Evolutionary conservation across 1,140 invertebrate genomes (phyloP).

Genomic region (Pseudomyrmex dendroicus): DNA sequence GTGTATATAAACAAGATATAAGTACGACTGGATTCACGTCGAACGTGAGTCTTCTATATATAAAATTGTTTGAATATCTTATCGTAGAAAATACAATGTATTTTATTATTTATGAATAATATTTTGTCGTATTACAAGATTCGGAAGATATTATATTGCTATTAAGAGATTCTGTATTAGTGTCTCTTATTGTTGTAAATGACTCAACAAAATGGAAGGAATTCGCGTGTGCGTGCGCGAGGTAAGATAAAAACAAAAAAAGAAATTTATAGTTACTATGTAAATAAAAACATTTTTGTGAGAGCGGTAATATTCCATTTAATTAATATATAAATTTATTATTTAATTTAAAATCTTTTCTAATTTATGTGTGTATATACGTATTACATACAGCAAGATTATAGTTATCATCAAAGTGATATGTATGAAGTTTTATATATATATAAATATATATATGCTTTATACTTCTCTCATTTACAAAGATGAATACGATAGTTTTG

Average conservation of each 20-base stretch:
- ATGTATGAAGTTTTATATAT: not conserved
- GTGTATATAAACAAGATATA: conserved; percentile 73
- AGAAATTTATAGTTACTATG: conserved; percentile 26
- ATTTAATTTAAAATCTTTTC: conserved; percentile 17
- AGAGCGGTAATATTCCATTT: conserved; percentile 29
- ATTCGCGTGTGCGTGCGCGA: conserved; percentile 12
- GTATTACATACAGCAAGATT: not conserved
- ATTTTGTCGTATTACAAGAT: conserved; percentile 69
- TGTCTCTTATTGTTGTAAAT: conserved; percentile 49
- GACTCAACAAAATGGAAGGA: conserved; percentile 47
- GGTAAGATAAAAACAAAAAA: not conserved
- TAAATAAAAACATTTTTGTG: conserved; percentile 37
- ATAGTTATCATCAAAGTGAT: not conserved
- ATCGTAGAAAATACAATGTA: conserved; percentile 74
- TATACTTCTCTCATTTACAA: not conserved
- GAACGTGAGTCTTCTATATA: conserved; percentile 65
- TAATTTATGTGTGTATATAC: not conserved
- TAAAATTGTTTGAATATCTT: conserved; percentile 70
- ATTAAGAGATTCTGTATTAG: conserved; percentile 75
- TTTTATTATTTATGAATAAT: conserved; percentile 79
- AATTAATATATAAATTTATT: conserved; percentile 1
- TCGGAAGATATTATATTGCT: conserved; percentile 74
- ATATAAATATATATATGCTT: not conserved
- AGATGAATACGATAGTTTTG: conserved; percentile 4
- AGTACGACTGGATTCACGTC: conserved; percentile 65